These are phyloP conservation scores for Acromyrmex echinatior DNA, from an alignment of 1,140 invertebrate species.

Conservation along the genomic window DNA sequence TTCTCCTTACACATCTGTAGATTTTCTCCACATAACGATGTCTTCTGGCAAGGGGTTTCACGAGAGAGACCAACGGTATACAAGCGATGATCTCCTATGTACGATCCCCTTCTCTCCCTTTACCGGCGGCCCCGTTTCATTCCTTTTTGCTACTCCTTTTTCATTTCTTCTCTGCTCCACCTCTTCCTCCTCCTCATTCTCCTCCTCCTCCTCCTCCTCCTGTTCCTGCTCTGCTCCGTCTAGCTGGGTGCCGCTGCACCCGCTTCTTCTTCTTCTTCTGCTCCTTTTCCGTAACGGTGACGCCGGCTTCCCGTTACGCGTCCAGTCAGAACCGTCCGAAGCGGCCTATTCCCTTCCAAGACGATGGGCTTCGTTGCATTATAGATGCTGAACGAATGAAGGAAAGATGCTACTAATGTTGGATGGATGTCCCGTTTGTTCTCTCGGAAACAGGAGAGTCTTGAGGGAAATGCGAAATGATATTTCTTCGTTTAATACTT, in stretches of 20 bases:
- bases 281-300: constrained; percentile 74
- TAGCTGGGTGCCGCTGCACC: constrained; percentile 35
- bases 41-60: constrained; percentile 63
- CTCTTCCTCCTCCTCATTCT: constrained; percentile 35
- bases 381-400: constrained; percentile 69
- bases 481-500: neutral
- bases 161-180: constrained; percentile 30
- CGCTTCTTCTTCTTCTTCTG: constrained; percentile 44
- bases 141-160: constrained; percentile 68
- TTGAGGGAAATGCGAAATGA: neutral
- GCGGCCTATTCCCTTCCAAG: constrained; percentile 69
- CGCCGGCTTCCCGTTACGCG: constrained; percentile 74
- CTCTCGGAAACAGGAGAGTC: neutral
- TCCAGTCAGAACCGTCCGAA: constrained; percentile 65
- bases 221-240: constrained; percentile 20
- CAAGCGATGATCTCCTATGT: constrained; percentile 55
- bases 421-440: constrained; percentile 46
- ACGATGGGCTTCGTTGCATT: constrained; percentile 69
- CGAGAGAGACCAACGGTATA: constrained; percentile 64
- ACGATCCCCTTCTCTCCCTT: constrained; percentile 63
- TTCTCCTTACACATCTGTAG: neutral
- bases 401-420: constrained; percentile 43
- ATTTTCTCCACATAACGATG: constrained; percentile 43
- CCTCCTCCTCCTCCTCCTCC: neutral
- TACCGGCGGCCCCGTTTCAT: constrained; percentile 65